Percentiles rank a stretch among this genome's conserved stretches.
Conservation (phyloP, 2,113 vertebrate species). For the Dermatemys mawii region DNA sequence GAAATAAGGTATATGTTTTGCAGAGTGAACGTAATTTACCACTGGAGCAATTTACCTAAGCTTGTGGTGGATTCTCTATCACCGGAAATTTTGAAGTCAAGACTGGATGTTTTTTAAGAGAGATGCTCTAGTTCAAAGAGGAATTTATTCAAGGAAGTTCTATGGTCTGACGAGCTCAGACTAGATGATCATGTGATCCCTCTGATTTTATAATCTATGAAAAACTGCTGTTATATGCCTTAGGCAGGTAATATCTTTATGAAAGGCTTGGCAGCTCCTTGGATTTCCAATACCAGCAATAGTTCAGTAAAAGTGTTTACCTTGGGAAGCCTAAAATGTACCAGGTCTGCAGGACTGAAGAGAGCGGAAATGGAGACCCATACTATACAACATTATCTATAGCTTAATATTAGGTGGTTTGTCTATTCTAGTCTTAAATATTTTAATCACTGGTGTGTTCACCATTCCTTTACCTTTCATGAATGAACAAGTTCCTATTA, state of each 20-base stretch:
- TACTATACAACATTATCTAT: neutral
- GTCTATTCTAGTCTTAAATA: neutral
- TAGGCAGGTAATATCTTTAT: constrained; percentile 3
- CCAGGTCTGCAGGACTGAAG: neutral
- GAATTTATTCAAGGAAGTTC: neutral
- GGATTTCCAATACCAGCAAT: neutral
- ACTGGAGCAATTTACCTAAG: neutral
- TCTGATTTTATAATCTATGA: no score
- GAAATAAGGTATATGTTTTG: neutral
- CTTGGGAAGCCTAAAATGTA: neutral
- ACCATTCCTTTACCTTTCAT: rapidly evolving
- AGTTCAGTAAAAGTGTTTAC: neutral
- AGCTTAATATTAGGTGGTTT: neutral
- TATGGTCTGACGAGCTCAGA: neutral
- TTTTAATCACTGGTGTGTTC: neutral
- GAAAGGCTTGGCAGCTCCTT: neutral
- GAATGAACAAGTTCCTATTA: neutral
- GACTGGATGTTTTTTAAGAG: neutral
- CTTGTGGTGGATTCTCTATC: neutral
- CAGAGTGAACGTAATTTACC: neutral
- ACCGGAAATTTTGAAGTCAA: neutral
- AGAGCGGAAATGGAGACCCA: neutral
- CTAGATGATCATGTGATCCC: no score
- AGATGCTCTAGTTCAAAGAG: neutral
- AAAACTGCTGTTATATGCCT: neutral